Evolutionary conservation across 2,113 vertebrate species (phyloP).

Genomic region (Oenanthe melanoleuca): DNA sequence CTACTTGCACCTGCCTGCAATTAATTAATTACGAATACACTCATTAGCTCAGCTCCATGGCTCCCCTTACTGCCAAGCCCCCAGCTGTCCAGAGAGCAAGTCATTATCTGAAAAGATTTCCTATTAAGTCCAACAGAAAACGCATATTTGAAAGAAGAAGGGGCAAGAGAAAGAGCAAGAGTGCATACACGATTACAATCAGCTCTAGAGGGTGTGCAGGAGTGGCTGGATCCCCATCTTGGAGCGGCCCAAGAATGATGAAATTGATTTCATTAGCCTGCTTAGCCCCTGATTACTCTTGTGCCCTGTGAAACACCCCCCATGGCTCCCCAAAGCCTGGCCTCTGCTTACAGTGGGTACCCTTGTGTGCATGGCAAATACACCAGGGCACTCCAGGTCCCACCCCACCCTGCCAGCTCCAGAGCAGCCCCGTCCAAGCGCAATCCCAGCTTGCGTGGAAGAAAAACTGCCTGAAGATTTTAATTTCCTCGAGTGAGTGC

Average conservation of each 20-base stretch:
- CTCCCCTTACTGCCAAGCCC: conserved; percentile 31
- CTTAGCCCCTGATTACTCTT: neutral
- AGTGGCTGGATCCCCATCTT: neutral
- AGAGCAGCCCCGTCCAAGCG: neutral
- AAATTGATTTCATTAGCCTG: neutral
- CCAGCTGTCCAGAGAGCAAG: conserved; percentile 37
- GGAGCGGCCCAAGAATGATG: neutral
- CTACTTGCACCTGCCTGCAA: conserved; percentile 55
- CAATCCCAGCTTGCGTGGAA: neutral
- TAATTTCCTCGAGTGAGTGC: neutral
- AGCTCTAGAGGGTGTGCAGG: neutral
- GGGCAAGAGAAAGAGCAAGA: neutral
- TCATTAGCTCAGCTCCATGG: conserved; percentile 52
- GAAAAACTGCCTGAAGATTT: neutral
- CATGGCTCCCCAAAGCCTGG: accelerated
- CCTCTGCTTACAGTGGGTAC: neutral
- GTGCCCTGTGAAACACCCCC: neutral
- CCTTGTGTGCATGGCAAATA: neutral
- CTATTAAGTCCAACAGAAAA: conserved; percentile 6
- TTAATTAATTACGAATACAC: conserved; percentile 64
- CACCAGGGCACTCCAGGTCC: neutral
- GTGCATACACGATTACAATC: neutral
- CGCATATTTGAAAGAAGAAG: conserved; percentile 6
- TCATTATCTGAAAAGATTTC: conserved; percentile 42
- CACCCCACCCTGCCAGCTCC: accelerated